These are phyloP conservation scores for Papilio elwesi DNA, from an alignment of 2,888 invertebrate species.

Conservation along the genomic window DNA sequence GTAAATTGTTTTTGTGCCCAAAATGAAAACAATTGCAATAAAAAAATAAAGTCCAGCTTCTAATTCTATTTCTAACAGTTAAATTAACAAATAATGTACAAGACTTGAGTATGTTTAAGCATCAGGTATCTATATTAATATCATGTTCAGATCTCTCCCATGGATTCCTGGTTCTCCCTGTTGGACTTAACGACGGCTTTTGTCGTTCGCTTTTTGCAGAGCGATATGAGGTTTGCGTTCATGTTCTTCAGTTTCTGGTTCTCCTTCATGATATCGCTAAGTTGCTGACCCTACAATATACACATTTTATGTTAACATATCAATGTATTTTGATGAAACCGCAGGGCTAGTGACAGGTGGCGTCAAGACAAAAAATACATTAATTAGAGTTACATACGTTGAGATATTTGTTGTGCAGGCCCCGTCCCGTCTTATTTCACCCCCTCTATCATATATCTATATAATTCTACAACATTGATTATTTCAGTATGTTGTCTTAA, in stretches of 20 bases:
- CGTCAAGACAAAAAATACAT: too few relatives aligned
- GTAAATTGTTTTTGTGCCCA: conserved; percentile 7
- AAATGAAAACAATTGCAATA: conserved; percentile 2
- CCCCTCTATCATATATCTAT: too few relatives aligned
- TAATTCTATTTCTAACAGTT: conserved; percentile 1
- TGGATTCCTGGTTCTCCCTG: conserved; percentile 67
- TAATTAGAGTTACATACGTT: too few relatives aligned
- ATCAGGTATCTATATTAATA: neutral
- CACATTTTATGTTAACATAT: neutral
- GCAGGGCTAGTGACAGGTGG: too few relatives aligned
- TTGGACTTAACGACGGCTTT: conserved; percentile 56
- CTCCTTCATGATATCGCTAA: conserved; percentile 76
- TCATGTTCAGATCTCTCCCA: conserved; percentile 53
- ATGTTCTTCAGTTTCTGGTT: conserved; percentile 60
- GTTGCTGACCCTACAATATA: conserved; percentile 74
- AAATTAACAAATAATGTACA: neutral
- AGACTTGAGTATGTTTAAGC: conserved; percentile 26
- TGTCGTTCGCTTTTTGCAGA: conserved; percentile 77
- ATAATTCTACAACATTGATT: too few relatives aligned
- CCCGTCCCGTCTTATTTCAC: too few relatives aligned
- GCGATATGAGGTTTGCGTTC: conserved; percentile 69
- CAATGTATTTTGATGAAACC: too few relatives aligned
- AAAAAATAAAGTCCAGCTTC: conserved; percentile 42
- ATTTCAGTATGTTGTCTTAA: too few relatives aligned
- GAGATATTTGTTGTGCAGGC: too few relatives aligned